A percentile compares a stretch with the other conserved stretches of the same genome.
Evolutionary conservation across 2,113 vertebrate species (phyloP).

Genomic region (Passer montanus): DNA sequence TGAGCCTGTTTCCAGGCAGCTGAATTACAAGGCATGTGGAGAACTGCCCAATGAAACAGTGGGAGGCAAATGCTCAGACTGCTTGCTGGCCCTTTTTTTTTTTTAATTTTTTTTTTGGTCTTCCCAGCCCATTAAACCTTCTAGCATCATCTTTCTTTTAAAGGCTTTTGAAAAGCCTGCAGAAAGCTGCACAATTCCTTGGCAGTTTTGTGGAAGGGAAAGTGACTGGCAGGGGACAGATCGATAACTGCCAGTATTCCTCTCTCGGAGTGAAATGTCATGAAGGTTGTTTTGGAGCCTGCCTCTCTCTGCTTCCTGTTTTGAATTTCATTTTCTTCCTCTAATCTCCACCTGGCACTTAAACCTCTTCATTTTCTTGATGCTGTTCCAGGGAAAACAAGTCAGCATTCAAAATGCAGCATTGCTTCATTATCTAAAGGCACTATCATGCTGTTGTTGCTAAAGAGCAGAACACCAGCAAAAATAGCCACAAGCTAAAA

Average conservation of each 20-base stretch:
- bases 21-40: slow-evolving; percentile 43
- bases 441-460: not conserved
- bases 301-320: not conserved
- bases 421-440: slow-evolving; percentile 11
- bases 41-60: slow-evolving; percentile 5
- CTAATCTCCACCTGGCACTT: slow-evolving; percentile 26
- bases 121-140: not conserved
- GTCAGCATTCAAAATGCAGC: not conserved
- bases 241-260: not conserved
- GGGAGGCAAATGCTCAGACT: not conserved
- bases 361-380: not conserved
- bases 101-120: not conserved
- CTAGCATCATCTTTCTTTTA: not conserved
- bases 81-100: not conserved
- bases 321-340: not conserved
- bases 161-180: not conserved
- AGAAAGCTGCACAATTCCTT: not conserved
- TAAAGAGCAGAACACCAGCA: not conserved
- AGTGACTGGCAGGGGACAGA: not conserved
- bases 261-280: not conserved
- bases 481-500: not conserved
- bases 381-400: slow-evolving; percentile 29
- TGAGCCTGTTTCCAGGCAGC: slow-evolving; percentile 14
- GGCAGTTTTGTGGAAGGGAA: not conserved
- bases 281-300: not conserved